A percentile compares a stretch with the other conserved stretches of the same genome.
Conservation (phyloP, 2,113 vertebrate genomes). For the Lethenteron camtschaticum region DNA sequence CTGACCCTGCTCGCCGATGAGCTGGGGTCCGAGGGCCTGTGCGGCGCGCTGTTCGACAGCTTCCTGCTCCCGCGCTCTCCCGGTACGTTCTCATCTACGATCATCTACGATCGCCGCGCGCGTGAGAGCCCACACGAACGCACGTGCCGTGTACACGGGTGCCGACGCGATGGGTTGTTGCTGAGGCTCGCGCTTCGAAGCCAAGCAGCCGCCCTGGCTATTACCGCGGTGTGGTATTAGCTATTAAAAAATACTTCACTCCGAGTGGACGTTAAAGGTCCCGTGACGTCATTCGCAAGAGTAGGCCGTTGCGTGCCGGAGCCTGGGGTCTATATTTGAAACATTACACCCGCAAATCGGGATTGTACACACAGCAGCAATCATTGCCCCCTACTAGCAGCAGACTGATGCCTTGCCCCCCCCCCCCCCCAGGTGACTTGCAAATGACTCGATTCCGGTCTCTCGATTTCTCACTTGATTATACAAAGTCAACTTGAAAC, state of each 20-base stretch:
- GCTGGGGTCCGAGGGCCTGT: slow-evolving; percentile 70
- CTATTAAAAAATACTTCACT: no score
- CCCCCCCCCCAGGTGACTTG: background rate
- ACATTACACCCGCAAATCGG: no score
- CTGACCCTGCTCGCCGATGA: slow-evolving; percentile 69
- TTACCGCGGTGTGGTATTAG: no score
- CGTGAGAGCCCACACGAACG: background rate
- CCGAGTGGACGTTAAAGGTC: no score
- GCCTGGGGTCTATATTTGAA: no score
- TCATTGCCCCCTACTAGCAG: no score
- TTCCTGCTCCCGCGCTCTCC: slow-evolving; percentile 63
- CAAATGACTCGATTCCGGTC: background rate
- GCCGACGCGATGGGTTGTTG: background rate
- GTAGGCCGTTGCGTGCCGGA: no score
- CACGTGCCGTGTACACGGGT: background rate
- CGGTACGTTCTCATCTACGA: slow-evolving; percentile 28
- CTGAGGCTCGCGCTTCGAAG: no score
- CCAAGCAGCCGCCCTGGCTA: no score
- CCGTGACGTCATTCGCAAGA: no score
- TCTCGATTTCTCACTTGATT: background rate
- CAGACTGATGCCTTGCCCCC: no score
- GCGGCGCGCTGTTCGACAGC: slow-evolving; percentile 52
- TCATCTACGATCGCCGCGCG: background rate
- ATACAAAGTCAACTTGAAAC: background rate
- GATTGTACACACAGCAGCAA: no score